Percentiles rank a stretch among this genome's conserved stretches.
phyloP scores from a whole-genome alignment of 1,140 invertebrate species.

The Acromyrmex heyeri region DNA sequence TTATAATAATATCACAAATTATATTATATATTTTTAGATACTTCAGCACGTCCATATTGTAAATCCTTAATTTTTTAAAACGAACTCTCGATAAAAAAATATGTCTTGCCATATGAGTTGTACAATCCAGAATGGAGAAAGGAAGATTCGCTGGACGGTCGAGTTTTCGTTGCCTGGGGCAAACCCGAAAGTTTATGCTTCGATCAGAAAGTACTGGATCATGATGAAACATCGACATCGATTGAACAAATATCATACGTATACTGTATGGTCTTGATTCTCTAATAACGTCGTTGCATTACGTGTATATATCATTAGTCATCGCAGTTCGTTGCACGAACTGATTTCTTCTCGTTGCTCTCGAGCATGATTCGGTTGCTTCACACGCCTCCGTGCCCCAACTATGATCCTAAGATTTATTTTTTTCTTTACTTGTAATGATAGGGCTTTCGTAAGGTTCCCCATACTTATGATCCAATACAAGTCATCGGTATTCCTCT shows the following conservation, averaged over 20 bases:
- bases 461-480: conserved; percentile 12
- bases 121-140: conserved; percentile 59
- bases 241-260: not conserved
- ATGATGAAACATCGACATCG: conserved; percentile 1
- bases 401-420: conserved; percentile 18
- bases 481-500: not conserved
- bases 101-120: not conserved
- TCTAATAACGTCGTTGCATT: conserved; percentile 35
- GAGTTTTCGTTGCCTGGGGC: conserved; percentile 57
- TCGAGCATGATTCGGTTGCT: conserved; percentile 25
- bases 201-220: conserved; percentile 51
- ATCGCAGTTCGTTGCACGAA: conserved; percentile 24
- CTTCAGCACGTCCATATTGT: not conserved
- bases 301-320: conserved; percentile 31
- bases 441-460: conserved; percentile 26
- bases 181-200: conserved; percentile 46
- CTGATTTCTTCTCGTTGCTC: not conserved
- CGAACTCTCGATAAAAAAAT: not conserved
- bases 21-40: not conserved
- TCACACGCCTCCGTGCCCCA: conserved; percentile 9
- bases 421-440: conserved; percentile 36
- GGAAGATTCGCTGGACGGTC: conserved; percentile 34
- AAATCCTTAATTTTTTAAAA: not conserved
- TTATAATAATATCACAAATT: not conserved
- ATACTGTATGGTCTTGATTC: conserved; percentile 38